Conservation (phyloP, 2,113 vertebrate species). For the Tinamus guttatus region DNA sequence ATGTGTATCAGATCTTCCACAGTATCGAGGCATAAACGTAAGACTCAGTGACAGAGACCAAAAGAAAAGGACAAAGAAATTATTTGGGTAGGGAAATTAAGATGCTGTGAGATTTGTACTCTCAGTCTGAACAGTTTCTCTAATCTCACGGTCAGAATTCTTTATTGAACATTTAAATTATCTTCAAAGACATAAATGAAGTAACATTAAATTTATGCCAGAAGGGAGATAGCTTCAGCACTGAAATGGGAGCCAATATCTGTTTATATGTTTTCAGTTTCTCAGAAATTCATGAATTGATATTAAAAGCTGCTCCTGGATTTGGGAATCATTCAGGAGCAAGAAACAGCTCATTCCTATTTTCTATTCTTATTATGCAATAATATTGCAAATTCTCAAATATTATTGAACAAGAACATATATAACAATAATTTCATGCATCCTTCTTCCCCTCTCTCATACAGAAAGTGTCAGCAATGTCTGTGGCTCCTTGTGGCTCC, state of each 20-base stretch:
- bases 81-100: background rate
- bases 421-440: background rate
- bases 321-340: background rate
- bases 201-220: background rate
- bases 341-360: background rate
- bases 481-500: background rate
- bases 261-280: background rate
- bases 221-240: background rate
- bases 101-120: background rate
- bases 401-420: background rate
- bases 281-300: background rate
- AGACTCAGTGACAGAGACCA: background rate
- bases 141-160: background rate
- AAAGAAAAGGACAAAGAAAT: background rate
- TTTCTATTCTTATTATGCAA: background rate
- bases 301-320: background rate
- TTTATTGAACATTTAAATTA: background rate
- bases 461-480: background rate
- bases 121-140: background rate
- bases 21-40: background rate
- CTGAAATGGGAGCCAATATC: background rate
- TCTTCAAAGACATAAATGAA: background rate
- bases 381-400: background rate
- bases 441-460: background rate
- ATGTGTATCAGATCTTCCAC: background rate